Percentiles rank a stretch among this genome's conserved stretches.
Conservation (phyloP, 2,113 vertebrate species). For the Syrrhaptes paradoxus region DNA sequence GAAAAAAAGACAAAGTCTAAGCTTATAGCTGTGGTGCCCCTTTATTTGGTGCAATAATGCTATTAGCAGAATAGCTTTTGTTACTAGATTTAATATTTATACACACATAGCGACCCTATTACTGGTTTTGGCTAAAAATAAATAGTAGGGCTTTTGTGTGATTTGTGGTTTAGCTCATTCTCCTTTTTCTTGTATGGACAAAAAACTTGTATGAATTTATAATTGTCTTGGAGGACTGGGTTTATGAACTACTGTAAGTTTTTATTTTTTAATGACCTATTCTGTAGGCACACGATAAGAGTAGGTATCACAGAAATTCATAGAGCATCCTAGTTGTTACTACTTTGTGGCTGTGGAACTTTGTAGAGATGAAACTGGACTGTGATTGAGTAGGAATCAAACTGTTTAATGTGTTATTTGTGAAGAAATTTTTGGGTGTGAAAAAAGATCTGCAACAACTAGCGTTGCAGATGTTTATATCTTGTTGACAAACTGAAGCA, state of each 20-base stretch:
- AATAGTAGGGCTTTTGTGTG: neutral
- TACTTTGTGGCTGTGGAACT: neutral
- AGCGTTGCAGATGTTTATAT: neutral
- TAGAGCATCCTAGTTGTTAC: neutral
- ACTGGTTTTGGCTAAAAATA: neutral
- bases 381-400: neutral
- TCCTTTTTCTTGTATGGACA: neutral
- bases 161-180: neutral
- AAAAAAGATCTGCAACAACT: neutral
- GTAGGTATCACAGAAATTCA: neutral
- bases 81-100: neutral
- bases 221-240: neutral
- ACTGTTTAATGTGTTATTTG: neutral
- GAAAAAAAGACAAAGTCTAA: neutral
- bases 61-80: neutral
- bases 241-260: neutral
- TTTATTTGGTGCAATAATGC: neutral
- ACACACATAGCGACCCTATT: neutral
- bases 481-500: neutral
- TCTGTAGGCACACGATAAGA: neutral
- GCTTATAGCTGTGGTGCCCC: neutral
- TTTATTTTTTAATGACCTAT: neutral
- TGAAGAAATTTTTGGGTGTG: neutral
- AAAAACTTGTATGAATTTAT: neutral
- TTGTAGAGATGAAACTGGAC: neutral